phyloP scores from a whole-genome alignment of 1,140 invertebrate genomes.

The Penaeus japonicus region DNA sequence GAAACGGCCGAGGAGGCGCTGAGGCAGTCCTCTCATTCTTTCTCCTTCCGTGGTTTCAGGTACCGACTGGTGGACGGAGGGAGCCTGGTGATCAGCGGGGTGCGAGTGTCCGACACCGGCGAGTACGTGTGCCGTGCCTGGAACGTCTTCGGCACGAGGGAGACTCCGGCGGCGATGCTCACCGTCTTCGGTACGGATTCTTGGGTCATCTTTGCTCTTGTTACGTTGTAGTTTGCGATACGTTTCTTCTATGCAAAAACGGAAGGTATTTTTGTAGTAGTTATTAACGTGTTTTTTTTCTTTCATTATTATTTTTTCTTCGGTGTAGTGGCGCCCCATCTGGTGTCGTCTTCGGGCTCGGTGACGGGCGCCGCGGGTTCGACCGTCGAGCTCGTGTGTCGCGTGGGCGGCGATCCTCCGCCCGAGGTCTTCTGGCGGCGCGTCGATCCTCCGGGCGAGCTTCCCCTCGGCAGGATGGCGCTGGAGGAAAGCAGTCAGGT shows the following conservation, averaged over 20 bases:
- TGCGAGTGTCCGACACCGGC: constrained; percentile 65
- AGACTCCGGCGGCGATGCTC: constrained; percentile 61
- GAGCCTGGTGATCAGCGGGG: constrained; percentile 65
- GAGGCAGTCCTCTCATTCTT: background rate
- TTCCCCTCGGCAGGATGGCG: constrained; percentile 78
- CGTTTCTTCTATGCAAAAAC: no score
- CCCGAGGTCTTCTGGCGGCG: constrained; percentile 89
- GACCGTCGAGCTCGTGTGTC: constrained; percentile 85
- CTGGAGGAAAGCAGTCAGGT: constrained; percentile 77
- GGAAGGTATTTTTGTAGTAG: background rate
- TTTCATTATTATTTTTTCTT: background rate
- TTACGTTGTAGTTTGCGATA: no score
- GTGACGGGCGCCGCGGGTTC: constrained; percentile 81
- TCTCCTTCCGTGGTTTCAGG: constrained; percentile 1
- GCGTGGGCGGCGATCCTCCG: constrained; percentile 87
- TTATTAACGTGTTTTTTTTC: background rate
- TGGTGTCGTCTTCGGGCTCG: constrained; percentile 56
- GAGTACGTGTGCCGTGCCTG: constrained; percentile 66
- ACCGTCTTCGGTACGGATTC: constrained; percentile 40
- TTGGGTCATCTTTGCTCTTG: background rate
- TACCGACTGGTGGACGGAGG: constrained; percentile 62
- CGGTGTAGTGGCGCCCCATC: constrained; percentile 52
- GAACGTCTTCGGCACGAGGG: constrained; percentile 66
- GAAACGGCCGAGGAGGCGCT: no score
- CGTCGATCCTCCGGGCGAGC: constrained; percentile 74